These are phyloP conservation scores for Leucoma salicis DNA, from an alignment of 2,888 invertebrate genomes.

Conservation along the genomic window DNA sequence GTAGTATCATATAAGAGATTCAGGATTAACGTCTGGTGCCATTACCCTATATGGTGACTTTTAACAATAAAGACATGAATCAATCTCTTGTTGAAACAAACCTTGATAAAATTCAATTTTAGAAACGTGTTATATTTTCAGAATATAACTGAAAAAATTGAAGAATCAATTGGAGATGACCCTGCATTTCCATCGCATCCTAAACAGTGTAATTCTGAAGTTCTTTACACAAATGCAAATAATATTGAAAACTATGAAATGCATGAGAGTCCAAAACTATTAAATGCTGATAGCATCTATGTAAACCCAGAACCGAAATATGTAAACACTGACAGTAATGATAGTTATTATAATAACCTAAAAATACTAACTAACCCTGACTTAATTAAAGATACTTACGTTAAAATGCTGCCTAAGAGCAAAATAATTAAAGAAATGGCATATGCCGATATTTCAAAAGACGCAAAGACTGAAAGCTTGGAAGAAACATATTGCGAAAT, in stretches of 20 bases:
- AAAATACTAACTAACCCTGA: neutral
- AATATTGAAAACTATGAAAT: no score
- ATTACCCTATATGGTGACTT: no score
- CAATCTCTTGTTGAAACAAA: no score
- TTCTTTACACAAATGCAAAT: neutral
- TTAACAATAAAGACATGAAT: no score
- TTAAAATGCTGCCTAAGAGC: neutral
- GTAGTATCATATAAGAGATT: no score
- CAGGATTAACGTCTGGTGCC: no score
- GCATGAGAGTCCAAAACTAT: neutral
- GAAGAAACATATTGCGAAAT: neutral
- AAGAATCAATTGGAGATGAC: no score
- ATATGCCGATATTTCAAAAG: neutral
- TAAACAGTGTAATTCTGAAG: neutral
- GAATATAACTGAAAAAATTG: no score
- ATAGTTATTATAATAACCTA: neutral
- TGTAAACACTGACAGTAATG: neutral
- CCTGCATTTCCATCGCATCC: neutral
- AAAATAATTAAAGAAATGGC: neutral
- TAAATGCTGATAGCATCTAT: neutral
- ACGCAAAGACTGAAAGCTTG: neutral
- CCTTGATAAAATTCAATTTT: no score
- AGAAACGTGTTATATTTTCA: no score
- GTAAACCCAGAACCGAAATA: neutral
- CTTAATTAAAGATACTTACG: neutral